Percentiles rank a stretch among this genome's conserved stretches.
These are phyloP conservation scores for Sebastes miniatus DNA, from an alignment of 2,797 vertebrate genomes.

Conservation along the genomic window DNA sequence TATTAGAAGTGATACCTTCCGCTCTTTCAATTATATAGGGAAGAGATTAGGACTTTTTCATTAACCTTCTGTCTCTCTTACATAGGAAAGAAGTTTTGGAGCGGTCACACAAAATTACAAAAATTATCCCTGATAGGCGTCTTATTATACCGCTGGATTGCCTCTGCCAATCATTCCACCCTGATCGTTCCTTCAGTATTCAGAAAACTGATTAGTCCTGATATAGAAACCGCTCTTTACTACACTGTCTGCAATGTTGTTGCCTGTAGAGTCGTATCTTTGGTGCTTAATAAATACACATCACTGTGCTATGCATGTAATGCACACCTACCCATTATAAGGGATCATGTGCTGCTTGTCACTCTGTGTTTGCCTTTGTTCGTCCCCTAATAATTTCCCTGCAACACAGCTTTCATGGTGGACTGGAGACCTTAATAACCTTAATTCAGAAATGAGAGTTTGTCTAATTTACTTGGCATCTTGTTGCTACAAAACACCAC, in stretches of 20 bases:
- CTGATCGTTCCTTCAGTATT: neutral
- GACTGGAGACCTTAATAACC: neutral
- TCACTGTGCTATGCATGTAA: neutral
- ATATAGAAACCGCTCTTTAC: constrained; percentile 8
- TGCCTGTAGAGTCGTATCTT: neutral
- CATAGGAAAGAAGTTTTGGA: constrained; percentile 32
- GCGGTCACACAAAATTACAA: constrained; percentile 39
- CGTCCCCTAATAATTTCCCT: neutral
- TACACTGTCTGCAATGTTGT: neutral
- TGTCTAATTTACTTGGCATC: neutral
- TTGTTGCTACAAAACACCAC: neutral
- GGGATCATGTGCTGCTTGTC: neutral
- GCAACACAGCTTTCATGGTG: neutral
- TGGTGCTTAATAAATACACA: neutral
- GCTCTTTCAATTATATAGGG: constrained; percentile 60
- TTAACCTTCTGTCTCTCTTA: constrained; percentile 59
- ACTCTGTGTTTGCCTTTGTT: neutral
- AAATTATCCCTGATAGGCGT: constrained; percentile 38
- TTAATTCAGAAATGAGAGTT: constrained; percentile 1
- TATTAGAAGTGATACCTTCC: constrained; percentile 65
- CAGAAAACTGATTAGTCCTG: constrained; percentile 3
- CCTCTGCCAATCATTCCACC: constrained; percentile 15
- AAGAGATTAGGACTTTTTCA: constrained; percentile 60
- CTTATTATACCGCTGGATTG: constrained; percentile 19
- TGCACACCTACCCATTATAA: neutral